These are phyloP conservation scores for Mesorhabditis spiculigera DNA, from an alignment of 2,888 invertebrate species.

Conservation along the genomic window DNA sequence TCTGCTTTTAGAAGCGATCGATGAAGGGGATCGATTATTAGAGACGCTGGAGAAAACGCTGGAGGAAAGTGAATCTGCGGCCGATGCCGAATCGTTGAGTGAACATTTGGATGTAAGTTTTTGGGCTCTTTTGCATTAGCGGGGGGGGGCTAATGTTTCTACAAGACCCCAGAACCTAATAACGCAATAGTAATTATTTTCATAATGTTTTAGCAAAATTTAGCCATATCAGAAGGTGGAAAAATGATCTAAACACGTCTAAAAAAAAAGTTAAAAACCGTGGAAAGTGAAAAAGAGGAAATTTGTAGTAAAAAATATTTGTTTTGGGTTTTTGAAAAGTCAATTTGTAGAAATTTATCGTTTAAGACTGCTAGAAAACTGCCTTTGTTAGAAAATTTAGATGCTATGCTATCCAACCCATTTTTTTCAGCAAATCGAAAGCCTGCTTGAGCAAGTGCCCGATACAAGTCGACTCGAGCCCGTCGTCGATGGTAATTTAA, in stretches of 20 bases:
- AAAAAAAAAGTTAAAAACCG: too few relatives aligned
- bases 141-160: background rate
- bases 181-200: too few relatives aligned
- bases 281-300: too few relatives aligned
- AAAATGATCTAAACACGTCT: too few relatives aligned
- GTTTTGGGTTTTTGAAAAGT: background rate
- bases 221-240: too few relatives aligned
- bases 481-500: background rate
- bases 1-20: conserved; percentile 19
- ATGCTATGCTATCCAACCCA: background rate
- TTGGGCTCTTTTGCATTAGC: background rate
- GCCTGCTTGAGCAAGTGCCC: conserved; percentile 31
- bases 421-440: conserved; percentile 36
- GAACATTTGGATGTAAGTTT: conserved; percentile 76
- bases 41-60: conserved; percentile 21
- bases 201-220: too few relatives aligned
- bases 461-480: conserved; percentile 10
- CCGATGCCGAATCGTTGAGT: conserved; percentile 84
- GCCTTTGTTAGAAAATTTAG: too few relatives aligned
- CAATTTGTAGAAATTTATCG: background rate
- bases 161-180: too few relatives aligned
- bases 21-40: conserved; percentile 20
- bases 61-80: conserved; percentile 14
- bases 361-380: too few relatives aligned
- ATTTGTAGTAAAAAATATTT: background rate